Evolutionary conservation across 2,797 vertebrate species (phyloP).

Genomic region (Argyrosomus regius): DNA sequence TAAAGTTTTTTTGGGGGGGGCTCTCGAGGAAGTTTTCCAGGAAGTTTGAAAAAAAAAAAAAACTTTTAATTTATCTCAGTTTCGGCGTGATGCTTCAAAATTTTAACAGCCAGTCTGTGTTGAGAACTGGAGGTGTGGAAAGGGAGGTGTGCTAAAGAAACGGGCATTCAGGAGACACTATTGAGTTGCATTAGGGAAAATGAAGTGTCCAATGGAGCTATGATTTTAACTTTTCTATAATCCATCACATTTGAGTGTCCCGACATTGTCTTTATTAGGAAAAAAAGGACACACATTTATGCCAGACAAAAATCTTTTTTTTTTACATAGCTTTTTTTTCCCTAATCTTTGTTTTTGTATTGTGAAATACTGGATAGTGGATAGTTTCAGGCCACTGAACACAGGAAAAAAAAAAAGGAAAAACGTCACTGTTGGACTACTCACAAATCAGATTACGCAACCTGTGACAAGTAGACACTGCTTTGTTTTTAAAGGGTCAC

Average conservation of each 20-base stretch:
- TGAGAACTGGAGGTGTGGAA: neutral
- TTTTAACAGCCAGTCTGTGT: too few species aligned
- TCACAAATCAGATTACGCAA: neutral
- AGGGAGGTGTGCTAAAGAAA: neutral
- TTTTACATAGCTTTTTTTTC: neutral
- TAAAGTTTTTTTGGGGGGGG: neutral
- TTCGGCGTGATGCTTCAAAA: neutral
- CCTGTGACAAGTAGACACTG: neutral
- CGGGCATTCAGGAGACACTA: neutral
- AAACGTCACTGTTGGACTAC: neutral
- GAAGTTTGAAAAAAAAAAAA: neutral
- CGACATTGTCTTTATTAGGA: neutral
- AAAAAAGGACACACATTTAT: too few species aligned
- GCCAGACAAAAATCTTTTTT: neutral
- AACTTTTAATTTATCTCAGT: neutral
- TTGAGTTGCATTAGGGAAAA: neutral
- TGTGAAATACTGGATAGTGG: neutral
- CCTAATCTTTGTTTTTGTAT: neutral
- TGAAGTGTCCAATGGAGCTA: neutral
- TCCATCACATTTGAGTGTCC: neutral
- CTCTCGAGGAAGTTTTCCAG: neutral
- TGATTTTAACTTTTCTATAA: neutral
- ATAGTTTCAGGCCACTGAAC: neutral
- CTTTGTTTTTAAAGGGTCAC: neutral
- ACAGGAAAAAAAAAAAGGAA: neutral